These are phyloP conservation scores for Plutella xylostella DNA, from an alignment of 2,888 invertebrate genomes.

Conservation along the genomic window DNA sequence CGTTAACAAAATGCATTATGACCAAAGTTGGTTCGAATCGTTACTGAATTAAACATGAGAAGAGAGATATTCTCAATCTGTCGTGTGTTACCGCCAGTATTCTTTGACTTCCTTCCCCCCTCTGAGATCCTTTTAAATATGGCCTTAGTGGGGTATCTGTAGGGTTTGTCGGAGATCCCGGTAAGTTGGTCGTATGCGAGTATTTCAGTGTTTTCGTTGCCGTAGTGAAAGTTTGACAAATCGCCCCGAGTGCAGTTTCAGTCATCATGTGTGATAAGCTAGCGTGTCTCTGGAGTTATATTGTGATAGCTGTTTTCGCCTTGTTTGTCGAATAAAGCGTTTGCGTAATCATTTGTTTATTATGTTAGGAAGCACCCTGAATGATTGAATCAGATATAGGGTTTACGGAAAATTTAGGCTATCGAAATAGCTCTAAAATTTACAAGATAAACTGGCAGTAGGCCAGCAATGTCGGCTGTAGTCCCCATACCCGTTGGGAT, in stretches of 20 bases:
- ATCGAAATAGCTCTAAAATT: too few species aligned
- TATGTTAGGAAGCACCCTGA: too few species aligned
- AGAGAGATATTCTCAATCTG: conserved; percentile 52
- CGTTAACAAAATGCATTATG: conserved; percentile 39
- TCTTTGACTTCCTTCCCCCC: conserved; percentile 5
- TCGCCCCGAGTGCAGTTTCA: conserved; percentile 44
- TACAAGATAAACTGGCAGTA: too few species aligned
- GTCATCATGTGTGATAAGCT: conserved; percentile 44
- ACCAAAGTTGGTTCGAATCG: conserved; percentile 37
- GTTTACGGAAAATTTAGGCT: too few species aligned
- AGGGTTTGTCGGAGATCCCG: conserved; percentile 18
- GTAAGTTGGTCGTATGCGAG: conserved; percentile 24
- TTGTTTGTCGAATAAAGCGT: too few species aligned
- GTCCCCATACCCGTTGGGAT: too few species aligned
- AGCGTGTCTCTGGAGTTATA: conserved; percentile 35
- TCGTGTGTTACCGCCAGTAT: conserved; percentile 32
- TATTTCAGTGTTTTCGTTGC: conserved; percentile 38
- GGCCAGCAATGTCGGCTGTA: too few species aligned
- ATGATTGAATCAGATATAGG: too few species aligned
- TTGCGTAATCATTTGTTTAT: too few species aligned
- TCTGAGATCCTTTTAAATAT: too few species aligned
- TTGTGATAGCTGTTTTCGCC: conserved; percentile 24
- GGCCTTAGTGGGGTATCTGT: background rate
- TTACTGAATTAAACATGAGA: conserved; percentile 59
- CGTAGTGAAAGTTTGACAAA: conserved; percentile 51